phyloP scores from a whole-genome alignment of 2,113 vertebrate species.

The Alces alces region DNA sequence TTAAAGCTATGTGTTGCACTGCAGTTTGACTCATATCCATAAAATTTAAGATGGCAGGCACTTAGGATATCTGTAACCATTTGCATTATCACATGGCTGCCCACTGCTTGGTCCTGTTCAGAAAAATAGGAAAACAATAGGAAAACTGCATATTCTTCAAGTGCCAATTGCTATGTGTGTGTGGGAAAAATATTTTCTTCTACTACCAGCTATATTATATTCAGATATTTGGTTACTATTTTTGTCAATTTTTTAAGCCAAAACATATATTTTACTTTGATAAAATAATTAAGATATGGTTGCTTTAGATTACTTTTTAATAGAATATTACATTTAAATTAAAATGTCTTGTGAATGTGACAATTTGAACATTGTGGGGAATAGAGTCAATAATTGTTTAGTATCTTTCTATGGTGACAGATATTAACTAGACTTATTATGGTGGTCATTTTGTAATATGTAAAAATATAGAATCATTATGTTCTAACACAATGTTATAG shows the following conservation, averaged over 20 bases:
- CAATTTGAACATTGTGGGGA: not conserved
- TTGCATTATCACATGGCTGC: not conserved
- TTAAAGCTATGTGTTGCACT: not conserved
- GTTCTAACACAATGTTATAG: not conserved
- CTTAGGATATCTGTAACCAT: not conserved
- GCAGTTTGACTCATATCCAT: not conserved
- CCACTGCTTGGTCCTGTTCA: not conserved
- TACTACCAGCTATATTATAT: not conserved
- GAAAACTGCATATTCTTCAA: not conserved
- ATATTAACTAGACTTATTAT: not conserved
- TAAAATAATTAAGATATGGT: not conserved
- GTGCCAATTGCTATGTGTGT: not conserved
- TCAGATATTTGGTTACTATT: not conserved
- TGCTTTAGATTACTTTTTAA: not conserved
- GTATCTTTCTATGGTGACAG: not conserved
- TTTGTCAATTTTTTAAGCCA: not conserved
- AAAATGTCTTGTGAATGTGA: not conserved
- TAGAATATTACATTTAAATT: not conserved
- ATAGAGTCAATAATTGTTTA: not conserved
- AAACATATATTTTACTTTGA: not conserved
- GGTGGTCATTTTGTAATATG: not conserved
- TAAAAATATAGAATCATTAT: not conserved
- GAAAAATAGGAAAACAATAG: not conserved
- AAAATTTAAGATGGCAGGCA: not conserved
- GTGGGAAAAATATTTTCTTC: not conserved